Evolutionary conservation across 1,140 invertebrate species (phyloP).

Genomic region (Reticulitermes speratus): DNA sequence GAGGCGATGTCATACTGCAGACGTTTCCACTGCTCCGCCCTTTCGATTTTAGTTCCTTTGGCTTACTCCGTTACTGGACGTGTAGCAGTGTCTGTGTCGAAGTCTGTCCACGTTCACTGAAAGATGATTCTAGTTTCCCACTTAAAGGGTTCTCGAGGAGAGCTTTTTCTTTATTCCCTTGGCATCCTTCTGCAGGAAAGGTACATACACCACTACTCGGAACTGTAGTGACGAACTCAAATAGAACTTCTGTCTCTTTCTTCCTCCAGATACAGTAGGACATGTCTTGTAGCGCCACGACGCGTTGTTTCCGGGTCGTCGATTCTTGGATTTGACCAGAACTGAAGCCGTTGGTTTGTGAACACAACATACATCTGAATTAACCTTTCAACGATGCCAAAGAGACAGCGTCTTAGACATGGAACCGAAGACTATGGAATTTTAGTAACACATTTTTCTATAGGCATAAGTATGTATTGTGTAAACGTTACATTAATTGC

Average conservation of each 20-base stretch:
- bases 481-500: no score
- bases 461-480: no score
- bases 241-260: background rate
- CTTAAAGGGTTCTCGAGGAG: background rate
- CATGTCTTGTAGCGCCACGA: background rate
- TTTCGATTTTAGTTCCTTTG: background rate
- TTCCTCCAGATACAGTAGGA: background rate
- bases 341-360: background rate
- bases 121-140: slow-evolving; percentile 12
- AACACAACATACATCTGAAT: background rate
- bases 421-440: no score
- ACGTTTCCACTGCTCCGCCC: background rate
- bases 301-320: background rate
- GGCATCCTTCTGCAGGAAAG: background rate
- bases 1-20: no score
- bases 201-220: background rate
- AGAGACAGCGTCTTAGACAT: background rate
- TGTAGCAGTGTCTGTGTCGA: background rate
- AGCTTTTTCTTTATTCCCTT: background rate
- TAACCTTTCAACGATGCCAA: background rate
- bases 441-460: no score
- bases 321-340: background rate
- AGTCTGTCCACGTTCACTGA: background rate
- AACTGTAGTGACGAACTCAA: background rate
- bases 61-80: background rate